Conservation (phyloP, 2,113 vertebrate genomes). For the Phocoena sinus region DNA sequence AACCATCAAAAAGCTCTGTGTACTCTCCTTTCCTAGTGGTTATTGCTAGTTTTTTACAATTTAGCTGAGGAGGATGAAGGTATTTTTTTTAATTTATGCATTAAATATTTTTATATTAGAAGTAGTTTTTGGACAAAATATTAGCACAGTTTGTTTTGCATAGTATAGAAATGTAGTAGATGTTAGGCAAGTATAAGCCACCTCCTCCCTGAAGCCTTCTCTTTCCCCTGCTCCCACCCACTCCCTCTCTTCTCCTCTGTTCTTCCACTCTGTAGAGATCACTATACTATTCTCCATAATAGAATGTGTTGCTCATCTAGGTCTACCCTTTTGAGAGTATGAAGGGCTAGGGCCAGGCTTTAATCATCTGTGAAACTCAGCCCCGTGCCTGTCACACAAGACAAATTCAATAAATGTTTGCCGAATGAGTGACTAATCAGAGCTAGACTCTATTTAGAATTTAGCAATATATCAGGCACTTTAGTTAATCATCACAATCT, state of each 20-base stretch:
- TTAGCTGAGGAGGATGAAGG: background rate
- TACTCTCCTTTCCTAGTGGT: background rate
- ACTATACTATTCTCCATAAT: background rate
- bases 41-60: background rate
- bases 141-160: background rate
- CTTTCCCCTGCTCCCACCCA: background rate
- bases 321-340: background rate
- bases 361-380: background rate
- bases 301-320: background rate
- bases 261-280: background rate
- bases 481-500: background rate
- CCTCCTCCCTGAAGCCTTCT: no score
- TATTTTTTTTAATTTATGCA: background rate
- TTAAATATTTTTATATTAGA: background rate
- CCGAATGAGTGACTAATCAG: background rate
- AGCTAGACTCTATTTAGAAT: background rate
- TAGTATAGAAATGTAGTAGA: background rate
- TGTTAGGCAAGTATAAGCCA: background rate
- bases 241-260: background rate
- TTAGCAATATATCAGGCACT: background rate
- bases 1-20: background rate
- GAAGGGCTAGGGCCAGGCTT: background rate
- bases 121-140: background rate
- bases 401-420: background rate
- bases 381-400: background rate